Conservation (phyloP, 2,888 invertebrate species). For the Agrochola lota region DNA sequence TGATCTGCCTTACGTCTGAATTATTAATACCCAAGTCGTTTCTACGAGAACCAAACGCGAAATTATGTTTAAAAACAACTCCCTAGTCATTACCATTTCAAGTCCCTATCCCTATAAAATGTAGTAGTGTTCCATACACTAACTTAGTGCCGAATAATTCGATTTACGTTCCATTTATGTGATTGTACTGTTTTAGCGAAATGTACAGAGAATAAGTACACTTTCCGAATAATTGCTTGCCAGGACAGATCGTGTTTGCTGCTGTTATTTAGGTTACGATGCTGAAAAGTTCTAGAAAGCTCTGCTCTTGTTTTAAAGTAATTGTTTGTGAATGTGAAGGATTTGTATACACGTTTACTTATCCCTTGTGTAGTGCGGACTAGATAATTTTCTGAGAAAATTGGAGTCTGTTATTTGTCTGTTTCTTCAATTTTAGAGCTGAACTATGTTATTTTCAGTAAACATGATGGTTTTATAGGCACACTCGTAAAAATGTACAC, state of each 20-base stretch:
- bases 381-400: not conserved
- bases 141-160: slow-evolving; percentile 56
- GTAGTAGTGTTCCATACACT: slow-evolving; percentile 14
- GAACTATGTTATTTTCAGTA: too few species aligned
- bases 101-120: slow-evolving; percentile 22
- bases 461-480: not conserved
- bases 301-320: slow-evolving; percentile 16
- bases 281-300: slow-evolving; percentile 46
- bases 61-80: not conserved
- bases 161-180: slow-evolving; percentile 70
- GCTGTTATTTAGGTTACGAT: slow-evolving; percentile 48
- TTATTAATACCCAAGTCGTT: not conserved
- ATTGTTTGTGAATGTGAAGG: slow-evolving; percentile 38
- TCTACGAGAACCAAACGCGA: not conserved
- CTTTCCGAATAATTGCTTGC: slow-evolving; percentile 67
- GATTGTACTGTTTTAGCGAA: slow-evolving; percentile 64
- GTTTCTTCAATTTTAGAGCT: not conserved
- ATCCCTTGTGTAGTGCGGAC: not conserved
- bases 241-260: slow-evolving; percentile 53
- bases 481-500: not conserved
- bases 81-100: slow-evolving; percentile 14
- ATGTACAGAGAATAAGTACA: slow-evolving; percentile 47
- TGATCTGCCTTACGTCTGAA: not conserved
- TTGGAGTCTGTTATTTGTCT: not conserved
- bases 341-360: slow-evolving; percentile 22